These are phyloP conservation scores for Eueremaeus valkanovi DNA, from an alignment of 2,888 invertebrate genomes.

Conservation along the genomic window DNA sequence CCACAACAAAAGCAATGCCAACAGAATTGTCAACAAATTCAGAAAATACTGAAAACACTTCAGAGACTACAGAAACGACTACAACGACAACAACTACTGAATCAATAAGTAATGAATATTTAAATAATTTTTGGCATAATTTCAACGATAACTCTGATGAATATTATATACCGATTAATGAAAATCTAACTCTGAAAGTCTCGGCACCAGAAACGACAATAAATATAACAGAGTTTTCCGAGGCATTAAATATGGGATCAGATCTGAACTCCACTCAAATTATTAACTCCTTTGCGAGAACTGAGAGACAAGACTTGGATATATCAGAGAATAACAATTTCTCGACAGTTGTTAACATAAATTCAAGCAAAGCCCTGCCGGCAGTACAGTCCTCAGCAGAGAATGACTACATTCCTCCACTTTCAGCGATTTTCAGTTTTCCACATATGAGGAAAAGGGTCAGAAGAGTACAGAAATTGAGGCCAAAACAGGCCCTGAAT, in stretches of 20 bases:
- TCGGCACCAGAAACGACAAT: neutral
- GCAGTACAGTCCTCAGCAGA: neutral
- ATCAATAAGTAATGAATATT: neutral
- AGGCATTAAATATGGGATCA: no score
- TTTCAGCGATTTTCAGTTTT: neutral
- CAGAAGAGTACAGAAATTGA: neutral
- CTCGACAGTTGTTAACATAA: no score
- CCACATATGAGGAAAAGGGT: constrained; percentile 6
- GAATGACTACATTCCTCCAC: neutral
- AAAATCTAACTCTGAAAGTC: neutral
- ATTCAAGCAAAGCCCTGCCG: neutral
- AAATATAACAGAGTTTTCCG: no score
- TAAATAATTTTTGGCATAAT: constrained; percentile 4
- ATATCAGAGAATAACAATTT: neutral
- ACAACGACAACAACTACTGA: neutral
- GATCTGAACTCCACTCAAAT: neutral
- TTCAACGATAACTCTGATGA: constrained; percentile 26
- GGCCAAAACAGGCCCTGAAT: neutral
- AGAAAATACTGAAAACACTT: neutral
- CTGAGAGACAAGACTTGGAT: neutral
- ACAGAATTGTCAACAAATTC: neutral
- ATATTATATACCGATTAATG: neutral
- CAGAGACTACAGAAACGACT: neutral
- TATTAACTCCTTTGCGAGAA: neutral
- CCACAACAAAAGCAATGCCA: neutral